Evolutionary conservation across 2,797 vertebrate species (phyloP), one percentile per base, ranked within the genome.

Genomic region (Spinus pinus): DNA sequence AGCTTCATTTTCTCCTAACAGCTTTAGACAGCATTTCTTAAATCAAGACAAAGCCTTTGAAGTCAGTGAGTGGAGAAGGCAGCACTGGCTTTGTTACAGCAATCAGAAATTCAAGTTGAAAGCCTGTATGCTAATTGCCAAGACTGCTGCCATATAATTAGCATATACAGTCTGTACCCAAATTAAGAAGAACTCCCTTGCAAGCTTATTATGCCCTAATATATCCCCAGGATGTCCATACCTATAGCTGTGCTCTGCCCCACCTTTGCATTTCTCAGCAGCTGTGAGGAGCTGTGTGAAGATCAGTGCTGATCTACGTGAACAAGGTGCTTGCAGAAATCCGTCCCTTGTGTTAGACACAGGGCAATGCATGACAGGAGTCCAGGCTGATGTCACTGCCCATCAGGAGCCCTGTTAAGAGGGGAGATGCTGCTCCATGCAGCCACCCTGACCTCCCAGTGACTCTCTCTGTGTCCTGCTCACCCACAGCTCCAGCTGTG

Each of bases 131-230:
- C 47, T 91, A 89, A 87, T 87, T 86, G 81, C 74, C 65, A 94
- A 89, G 79, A 71, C 72, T 78, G 42, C 51, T 93, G 72, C 69
- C 79, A 82, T 54, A 82, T 70, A 95, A 83, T 92, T 93, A 96
- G 91, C 41, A 91, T 91, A 84, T 75, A 81, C 56, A 94, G 67
- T 72, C 90, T 74, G 88, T 80, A 92, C 81, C 74, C 60, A 31
- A 57, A 96, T 96, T 93, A 94, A 81, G 81, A 94, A 81, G 81
- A 87, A 74, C 57, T 94, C 89, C 44, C 82, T 82, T 80, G 61
- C 85, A 92, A 86, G 74, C 57, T 86, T 83, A 69, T 83, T 60
- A 81, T 42, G 30, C 51, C 46, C 70, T 81, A 64, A 90, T 65
- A 96, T 30, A 72, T 62, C 62, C 18, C 53, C 69, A 77, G 65